A percentile compares a stretch with the other conserved stretches of the same genome.
Evolutionary conservation across 2,888 invertebrate species (phyloP).

Genomic region (Drosophila nr. perissopoda): DNA sequence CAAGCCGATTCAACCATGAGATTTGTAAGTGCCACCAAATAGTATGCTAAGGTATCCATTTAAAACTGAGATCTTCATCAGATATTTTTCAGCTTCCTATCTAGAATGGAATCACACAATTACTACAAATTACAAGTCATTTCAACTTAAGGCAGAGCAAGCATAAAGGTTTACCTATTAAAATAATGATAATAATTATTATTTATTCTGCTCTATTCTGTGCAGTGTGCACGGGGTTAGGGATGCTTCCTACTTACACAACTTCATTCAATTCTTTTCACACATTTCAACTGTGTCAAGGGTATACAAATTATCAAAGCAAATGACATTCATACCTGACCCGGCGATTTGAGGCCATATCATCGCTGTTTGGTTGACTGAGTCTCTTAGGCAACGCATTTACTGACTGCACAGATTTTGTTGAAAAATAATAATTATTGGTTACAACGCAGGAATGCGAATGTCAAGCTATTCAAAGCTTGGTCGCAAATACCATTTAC

Average conservation of each 20-base stretch:
- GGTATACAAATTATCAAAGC: not conserved
- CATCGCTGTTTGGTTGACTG: not conserved
- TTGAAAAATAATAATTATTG: not conserved
- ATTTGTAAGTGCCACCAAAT: constrained; percentile 40
- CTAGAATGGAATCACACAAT: constrained; percentile 21
- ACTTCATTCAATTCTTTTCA: not conserved
- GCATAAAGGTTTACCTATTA: not conserved
- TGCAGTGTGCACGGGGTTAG: not conserved
- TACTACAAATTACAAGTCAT: not conserved
- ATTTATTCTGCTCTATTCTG: not conserved
- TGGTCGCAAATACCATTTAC: not conserved
- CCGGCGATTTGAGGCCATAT: not conserved
- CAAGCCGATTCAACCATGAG: constrained; percentile 45
- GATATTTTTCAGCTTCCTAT: constrained; percentile 10
- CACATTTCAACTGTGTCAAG: not conserved
- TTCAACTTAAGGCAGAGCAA: not conserved
- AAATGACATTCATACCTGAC: not conserved
- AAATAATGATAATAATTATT: not conserved
- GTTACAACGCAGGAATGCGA: not conserved
- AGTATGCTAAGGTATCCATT: constrained; percentile 31
- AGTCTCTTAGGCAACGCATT: not conserved
- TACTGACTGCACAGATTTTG: not conserved
- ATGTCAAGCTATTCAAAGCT: not conserved
- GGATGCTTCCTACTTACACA: not conserved
- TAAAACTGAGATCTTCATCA: constrained; percentile 11